Conservation (phyloP, 1,140 invertebrate genomes). For the Rhopalosiphum padi region DNA sequence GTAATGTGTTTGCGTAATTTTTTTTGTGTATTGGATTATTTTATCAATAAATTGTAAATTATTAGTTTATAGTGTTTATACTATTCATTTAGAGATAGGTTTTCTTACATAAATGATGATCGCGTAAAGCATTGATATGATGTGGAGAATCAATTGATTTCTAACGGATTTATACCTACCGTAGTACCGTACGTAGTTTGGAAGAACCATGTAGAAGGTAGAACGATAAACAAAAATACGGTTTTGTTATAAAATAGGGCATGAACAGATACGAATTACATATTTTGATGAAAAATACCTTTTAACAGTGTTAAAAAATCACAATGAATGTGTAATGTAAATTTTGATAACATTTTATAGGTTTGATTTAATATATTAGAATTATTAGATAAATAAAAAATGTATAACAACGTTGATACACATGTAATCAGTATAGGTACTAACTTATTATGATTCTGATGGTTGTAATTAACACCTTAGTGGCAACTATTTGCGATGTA, state of each 20-base stretch:
- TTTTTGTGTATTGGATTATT: background rate
- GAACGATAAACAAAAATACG: background rate
- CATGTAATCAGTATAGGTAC: background rate
- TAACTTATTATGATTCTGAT: background rate
- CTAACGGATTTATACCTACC: background rate
- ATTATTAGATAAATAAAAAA: background rate
- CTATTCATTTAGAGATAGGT: background rate
- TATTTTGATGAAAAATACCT: background rate
- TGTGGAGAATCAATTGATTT: constrained; percentile 28
- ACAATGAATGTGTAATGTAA: background rate
- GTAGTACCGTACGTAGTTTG: background rate
- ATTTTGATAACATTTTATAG: background rate
- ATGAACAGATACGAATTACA: background rate
- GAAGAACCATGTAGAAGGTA: background rate
- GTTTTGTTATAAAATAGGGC: background rate
- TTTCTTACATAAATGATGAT: background rate
- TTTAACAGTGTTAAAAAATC: background rate
- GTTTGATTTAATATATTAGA: background rate
- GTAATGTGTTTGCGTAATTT: background rate
- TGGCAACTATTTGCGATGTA: background rate
- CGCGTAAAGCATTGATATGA: background rate
- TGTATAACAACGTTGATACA: background rate
- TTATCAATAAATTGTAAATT: background rate
- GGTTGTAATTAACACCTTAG: background rate
- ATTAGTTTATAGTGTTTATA: background rate